phyloP scores from a whole-genome alignment of 1,140 invertebrate species.

The Lutraria rhynchaena region DNA sequence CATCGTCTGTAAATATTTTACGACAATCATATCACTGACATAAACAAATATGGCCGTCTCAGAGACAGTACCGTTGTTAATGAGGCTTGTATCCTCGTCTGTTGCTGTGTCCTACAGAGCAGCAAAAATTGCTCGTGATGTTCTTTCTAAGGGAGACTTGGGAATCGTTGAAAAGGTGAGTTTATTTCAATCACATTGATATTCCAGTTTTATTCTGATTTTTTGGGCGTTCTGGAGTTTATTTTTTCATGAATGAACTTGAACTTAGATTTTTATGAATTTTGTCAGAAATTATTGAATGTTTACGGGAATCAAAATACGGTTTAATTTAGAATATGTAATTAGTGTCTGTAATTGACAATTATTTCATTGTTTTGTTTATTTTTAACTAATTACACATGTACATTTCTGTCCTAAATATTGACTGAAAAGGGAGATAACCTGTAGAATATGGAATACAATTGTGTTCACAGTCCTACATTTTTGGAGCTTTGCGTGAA shows the following conservation, averaged over 20 bases:
- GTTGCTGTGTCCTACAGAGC: conserved; percentile 90
- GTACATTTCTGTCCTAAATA: no score
- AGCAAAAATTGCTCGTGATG: conserved; percentile 94
- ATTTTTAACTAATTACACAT: no score
- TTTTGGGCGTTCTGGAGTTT: not conserved
- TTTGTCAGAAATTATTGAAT: no score
- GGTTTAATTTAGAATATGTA: no score
- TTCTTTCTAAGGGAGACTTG: conserved; percentile 93
- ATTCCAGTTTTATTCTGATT: not conserved
- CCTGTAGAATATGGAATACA: no score
- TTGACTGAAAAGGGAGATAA: no score
- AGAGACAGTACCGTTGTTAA: conserved; percentile 84
- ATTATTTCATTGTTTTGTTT: no score
- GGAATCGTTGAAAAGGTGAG: conserved; percentile 94
- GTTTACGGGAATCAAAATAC: no score
- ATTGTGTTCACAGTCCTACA: no score
- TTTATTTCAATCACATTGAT: conserved; percentile 11
- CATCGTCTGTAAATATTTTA: conserved; percentile 3
- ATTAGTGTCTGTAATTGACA: no score
- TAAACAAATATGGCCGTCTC: conserved; percentile 70
- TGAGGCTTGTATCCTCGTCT: conserved; percentile 88
- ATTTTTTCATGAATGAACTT: conserved; percentile 29
- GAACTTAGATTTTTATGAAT: no score
- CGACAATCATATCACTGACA: not conserved
- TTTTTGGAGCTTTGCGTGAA: no score